These are phyloP conservation scores for Palythoa heliodiscus DNA, from an alignment of 92 coral and sea anemone species.

Conservation along the genomic window DNA sequence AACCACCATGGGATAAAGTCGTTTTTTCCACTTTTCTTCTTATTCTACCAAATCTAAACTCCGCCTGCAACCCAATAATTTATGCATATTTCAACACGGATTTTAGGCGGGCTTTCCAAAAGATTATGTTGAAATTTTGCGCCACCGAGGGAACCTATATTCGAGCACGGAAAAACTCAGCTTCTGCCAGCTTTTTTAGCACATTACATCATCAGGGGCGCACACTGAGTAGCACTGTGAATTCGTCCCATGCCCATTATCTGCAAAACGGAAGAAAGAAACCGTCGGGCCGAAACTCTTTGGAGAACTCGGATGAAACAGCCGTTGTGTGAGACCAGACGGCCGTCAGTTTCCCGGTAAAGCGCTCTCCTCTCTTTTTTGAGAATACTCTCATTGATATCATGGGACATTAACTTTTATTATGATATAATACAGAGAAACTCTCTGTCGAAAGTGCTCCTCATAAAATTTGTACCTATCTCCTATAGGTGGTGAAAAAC, in stretches of 20 bases:
- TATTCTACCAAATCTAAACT: conserved; percentile 86
- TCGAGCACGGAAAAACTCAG: conserved; percentile 5
- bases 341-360: no score
- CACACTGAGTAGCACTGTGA: background rate
- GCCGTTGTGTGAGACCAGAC: background rate
- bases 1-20: conserved; percentile 39
- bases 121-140: conserved; percentile 60
- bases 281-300: background rate
- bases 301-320: conserved; percentile 22
- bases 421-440: no score
- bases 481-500: no score
- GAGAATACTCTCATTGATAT: no score
- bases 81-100: conserved; percentile 93
- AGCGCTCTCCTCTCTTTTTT: no score
- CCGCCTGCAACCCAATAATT: conserved; percentile 93
- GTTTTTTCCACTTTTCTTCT: conserved; percentile 45
- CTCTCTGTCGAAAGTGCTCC: no score
- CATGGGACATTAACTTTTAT: no score
- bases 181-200: conserved; percentile 7
- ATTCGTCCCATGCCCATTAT: background rate
- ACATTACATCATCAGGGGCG: conserved; percentile 4
- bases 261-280: background rate
- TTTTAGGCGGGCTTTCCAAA: conserved; percentile 87
- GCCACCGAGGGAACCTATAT: conserved; percentile 8
- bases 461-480: no score